Conservation (phyloP, 2,888 invertebrate genomes). For the Rhagophthalmus giganteus region DNA sequence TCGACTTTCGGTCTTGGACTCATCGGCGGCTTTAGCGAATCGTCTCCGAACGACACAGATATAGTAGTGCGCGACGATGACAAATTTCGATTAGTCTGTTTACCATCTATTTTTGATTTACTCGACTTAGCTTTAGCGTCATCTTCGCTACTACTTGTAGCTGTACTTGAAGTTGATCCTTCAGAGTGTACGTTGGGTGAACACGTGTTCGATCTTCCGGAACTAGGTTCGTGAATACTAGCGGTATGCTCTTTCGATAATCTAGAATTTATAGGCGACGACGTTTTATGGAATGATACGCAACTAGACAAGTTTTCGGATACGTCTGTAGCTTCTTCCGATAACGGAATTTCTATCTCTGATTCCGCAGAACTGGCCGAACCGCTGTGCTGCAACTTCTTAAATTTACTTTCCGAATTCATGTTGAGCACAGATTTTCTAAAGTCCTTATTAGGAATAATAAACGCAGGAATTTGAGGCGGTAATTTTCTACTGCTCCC, state of each 20-base stretch:
- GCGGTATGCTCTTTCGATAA: conserved; percentile 44
- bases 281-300: conserved; percentile 42
- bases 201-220: conserved; percentile 39
- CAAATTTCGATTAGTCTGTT: conserved; percentile 41
- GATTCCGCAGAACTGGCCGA: conserved; percentile 58
- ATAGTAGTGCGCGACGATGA: conserved; percentile 60
- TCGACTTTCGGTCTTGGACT: conserved; percentile 54
- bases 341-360: conserved; percentile 56
- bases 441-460: conserved; percentile 70
- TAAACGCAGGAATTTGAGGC: conserved; percentile 58
- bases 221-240: conserved; percentile 30
- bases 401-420: conserved; percentile 53
- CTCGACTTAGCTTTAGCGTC: conserved; percentile 44
- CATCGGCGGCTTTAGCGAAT: conserved; percentile 60
- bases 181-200: conserved; percentile 56
- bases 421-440: conserved; percentile 75
- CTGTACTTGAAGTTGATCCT: conserved; percentile 42
- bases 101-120: conserved; percentile 36
- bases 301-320: conserved; percentile 50
- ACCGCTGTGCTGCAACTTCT: conserved; percentile 54
- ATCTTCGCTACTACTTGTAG: conserved; percentile 48
- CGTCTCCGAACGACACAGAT: conserved; percentile 60
- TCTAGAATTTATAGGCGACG: conserved; percentile 41
- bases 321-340: conserved; percentile 54
- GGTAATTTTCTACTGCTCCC: conserved; percentile 46